Evolutionary conservation across 2,797 vertebrate species (phyloP).

Genomic region (Enoplosus armatus): DNA sequence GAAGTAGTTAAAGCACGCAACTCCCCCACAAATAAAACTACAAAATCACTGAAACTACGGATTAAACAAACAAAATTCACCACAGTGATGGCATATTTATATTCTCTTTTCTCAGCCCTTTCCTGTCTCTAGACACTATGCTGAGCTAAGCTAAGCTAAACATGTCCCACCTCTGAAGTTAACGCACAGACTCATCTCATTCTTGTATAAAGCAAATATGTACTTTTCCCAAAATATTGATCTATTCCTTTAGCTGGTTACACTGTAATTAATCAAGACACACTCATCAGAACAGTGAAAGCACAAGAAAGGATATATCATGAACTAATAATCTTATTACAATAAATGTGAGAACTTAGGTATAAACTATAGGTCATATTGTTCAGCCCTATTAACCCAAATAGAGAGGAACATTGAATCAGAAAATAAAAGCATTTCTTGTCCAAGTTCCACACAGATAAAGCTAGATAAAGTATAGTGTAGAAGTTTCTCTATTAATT

Average conservation of each 20-base stretch:
- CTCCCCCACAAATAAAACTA: background rate
- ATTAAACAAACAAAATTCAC: slow-evolving; percentile 7
- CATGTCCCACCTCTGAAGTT: background rate
- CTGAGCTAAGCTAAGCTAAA: background rate
- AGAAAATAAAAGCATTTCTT: background rate
- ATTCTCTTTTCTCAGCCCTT: background rate
- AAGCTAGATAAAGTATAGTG: background rate
- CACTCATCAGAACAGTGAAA: background rate
- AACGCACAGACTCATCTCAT: background rate
- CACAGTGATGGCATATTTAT: background rate
- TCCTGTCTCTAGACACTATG: background rate
- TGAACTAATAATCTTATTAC: background rate
- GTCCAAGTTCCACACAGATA: background rate
- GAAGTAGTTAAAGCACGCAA: background rate
- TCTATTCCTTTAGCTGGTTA: background rate
- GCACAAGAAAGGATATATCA: background rate
- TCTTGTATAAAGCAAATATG: background rate
- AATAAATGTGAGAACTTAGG: background rate
- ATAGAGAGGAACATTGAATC: background rate
- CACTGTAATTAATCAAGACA: background rate
- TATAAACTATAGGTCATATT: background rate
- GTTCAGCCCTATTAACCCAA: background rate
- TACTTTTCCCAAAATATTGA: background rate
- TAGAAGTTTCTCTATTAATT: background rate
- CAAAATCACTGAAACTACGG: background rate